These are phyloP conservation scores for Calameuta filiformis DNA, from an alignment of 2,888 invertebrate genomes.

Conservation along the genomic window DNA sequence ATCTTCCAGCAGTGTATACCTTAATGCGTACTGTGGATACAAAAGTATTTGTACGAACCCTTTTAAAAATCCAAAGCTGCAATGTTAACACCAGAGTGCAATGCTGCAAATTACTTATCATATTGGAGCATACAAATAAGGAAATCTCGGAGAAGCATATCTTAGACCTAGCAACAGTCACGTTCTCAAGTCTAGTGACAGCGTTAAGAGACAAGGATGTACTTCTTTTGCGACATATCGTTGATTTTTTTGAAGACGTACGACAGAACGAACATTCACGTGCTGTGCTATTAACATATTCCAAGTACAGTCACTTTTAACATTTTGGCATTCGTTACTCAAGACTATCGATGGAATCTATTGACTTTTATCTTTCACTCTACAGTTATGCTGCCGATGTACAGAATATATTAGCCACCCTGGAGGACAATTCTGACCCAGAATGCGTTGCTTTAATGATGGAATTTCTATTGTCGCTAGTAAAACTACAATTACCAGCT, in stretches of 20 bases:
- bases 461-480: slow-evolving; percentile 67
- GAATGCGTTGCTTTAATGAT: slow-evolving; percentile 68
- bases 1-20: slow-evolving; percentile 79
- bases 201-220: slow-evolving; percentile 66
- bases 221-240: slow-evolving; percentile 67
- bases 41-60: slow-evolving; percentile 74
- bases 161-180: slow-evolving; percentile 66
- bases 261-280: slow-evolving; percentile 59
- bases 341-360: background rate
- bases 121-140: slow-evolving; percentile 68
- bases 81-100: slow-evolving; percentile 67
- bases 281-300: slow-evolving; percentile 53
- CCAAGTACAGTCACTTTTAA: slow-evolving; percentile 40
- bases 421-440: slow-evolving; percentile 56
- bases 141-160: slow-evolving; percentile 67
- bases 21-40: slow-evolving; percentile 79
- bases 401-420: slow-evolving; percentile 58
- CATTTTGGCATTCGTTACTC: slow-evolving; percentile 21
- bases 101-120: slow-evolving; percentile 69
- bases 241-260: slow-evolving; percentile 70
- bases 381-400: slow-evolving; percentile 63
- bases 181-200: slow-evolving; percentile 67
- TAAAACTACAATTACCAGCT: slow-evolving; percentile 64
- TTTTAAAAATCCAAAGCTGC: slow-evolving; percentile 70
- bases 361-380: slow-evolving; percentile 15